phyloP scores from a whole-genome alignment of 2,888 invertebrate genomes.

The Trichopoda pennipes region DNA sequence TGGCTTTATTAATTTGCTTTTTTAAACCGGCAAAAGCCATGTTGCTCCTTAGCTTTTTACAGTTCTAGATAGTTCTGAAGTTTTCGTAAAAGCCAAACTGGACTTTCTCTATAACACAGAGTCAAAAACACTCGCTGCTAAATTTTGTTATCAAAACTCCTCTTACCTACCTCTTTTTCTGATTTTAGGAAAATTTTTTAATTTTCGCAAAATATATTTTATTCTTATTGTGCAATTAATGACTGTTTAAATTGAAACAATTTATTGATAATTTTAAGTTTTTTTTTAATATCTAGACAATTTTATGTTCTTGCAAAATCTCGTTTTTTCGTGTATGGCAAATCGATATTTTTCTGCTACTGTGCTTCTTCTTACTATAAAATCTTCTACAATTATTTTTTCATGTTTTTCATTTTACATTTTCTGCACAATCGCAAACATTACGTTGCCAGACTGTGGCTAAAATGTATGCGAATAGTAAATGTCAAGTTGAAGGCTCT shows the following conservation, averaged over 20 bases:
- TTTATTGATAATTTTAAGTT: slow-evolving; percentile 21
- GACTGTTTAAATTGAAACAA: slow-evolving; percentile 27
- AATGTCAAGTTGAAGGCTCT: slow-evolving; percentile 66
- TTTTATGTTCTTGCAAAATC: slow-evolving; percentile 62
- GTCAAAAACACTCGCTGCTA: slow-evolving; percentile 37
- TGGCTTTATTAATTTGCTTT: slow-evolving; percentile 99
- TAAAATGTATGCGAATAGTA: neutral
- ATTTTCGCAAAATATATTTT: slow-evolving; percentile 24
- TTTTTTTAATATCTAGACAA: slow-evolving; percentile 59
- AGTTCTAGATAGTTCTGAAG: slow-evolving; percentile 39
- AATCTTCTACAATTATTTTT: slow-evolving; percentile 51
- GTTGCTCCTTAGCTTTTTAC: slow-evolving; percentile 51
- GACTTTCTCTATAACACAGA: slow-evolving; percentile 47
- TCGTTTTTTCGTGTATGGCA: slow-evolving; percentile 63
- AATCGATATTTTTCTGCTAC: slow-evolving; percentile 71
- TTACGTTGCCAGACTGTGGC: slow-evolving; percentile 38
- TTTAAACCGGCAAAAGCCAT: slow-evolving; percentile 99
- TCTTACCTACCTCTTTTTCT: slow-evolving; percentile 44
- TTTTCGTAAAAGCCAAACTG: slow-evolving; percentile 37
- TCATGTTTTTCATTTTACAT: slow-evolving; percentile 3
- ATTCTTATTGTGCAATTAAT: slow-evolving; percentile 56
- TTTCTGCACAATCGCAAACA: slow-evolving; percentile 55
- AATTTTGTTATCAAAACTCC: slow-evolving; percentile 36
- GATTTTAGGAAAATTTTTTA: slow-evolving; percentile 37
- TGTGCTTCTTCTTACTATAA: slow-evolving; percentile 47